Percentiles rank a stretch among this genome's conserved stretches.
These are phyloP conservation scores for Holacanthus passer DNA, from an alignment of 2,113 vertebrate genomes.

Conservation along the genomic window DNA sequence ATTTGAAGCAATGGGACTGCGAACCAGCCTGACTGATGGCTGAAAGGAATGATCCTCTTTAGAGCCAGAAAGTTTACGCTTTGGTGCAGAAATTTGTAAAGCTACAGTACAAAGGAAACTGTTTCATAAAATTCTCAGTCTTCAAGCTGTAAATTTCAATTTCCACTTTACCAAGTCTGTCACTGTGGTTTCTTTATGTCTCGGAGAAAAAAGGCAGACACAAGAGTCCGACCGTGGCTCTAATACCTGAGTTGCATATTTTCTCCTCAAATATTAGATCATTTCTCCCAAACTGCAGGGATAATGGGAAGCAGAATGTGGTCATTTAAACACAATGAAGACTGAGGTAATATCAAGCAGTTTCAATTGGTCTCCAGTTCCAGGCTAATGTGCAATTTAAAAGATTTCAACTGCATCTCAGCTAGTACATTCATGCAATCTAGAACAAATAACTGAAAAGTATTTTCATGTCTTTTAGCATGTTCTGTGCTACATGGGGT, in stretches of 20 bases:
- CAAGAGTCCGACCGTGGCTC: slow-evolving; percentile 23
- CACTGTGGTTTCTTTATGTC: slow-evolving; percentile 38
- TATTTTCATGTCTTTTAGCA: background rate
- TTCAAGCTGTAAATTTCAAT: slow-evolving; percentile 72
- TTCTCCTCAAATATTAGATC: slow-evolving; percentile 39
- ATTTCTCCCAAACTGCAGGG: slow-evolving; percentile 22
- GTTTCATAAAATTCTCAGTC: slow-evolving; percentile 68
- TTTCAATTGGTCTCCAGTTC: slow-evolving; percentile 30
- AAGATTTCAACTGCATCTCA: slow-evolving; percentile 26
- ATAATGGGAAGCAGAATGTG: slow-evolving; percentile 46
- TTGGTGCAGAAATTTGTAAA: slow-evolving; percentile 64
- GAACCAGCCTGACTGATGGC: slow-evolving; percentile 62
- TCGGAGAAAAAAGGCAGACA: slow-evolving; percentile 36
- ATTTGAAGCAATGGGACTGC: slow-evolving; percentile 44
- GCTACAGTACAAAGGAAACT: slow-evolving; percentile 61
- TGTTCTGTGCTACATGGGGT: background rate
- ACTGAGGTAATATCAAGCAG: slow-evolving; percentile 29
- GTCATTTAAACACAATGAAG: slow-evolving; percentile 52
- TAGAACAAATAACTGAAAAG: slow-evolving; percentile 18
- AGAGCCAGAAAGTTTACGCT: slow-evolving; percentile 61
- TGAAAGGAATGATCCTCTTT: slow-evolving; percentile 73
- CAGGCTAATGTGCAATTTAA: slow-evolving; percentile 33
- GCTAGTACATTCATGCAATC: slow-evolving; percentile 7
- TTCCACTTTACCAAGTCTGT: slow-evolving; percentile 60
- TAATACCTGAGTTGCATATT: slow-evolving; percentile 46